Evolutionary conservation across 2,888 invertebrate genomes (phyloP).

Genomic region (Drosophila anomelani): DNA sequence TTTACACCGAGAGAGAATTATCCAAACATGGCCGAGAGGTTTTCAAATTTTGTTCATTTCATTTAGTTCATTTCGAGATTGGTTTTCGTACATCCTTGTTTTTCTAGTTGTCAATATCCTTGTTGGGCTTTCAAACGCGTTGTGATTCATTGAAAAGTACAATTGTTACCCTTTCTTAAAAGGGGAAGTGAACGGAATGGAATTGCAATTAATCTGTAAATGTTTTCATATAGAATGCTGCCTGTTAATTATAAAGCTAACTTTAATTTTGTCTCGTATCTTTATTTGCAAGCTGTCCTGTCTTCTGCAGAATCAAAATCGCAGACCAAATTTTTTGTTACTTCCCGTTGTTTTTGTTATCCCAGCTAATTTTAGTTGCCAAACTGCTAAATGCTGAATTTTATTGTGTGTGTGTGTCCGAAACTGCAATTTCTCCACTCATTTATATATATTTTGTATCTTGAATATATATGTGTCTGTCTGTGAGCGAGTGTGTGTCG

Average conservation of each 20-base stretch:
- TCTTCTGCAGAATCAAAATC: conserved; percentile 21
- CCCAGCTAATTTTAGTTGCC: conserved; percentile 52
- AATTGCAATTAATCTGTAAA: conserved; percentile 46
- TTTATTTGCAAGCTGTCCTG: conserved; percentile 46
- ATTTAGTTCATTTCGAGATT: conserved; percentile 66
- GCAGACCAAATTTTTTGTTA: conserved; percentile 39
- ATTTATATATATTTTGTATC: conserved; percentile 50
- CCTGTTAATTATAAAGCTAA: conserved; percentile 82
- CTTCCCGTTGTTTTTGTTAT: conserved; percentile 37
- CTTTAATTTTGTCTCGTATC: conserved; percentile 24
- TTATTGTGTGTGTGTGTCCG: conserved; percentile 56
- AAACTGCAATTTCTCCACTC: conserved; percentile 54
- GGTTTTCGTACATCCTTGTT: conserved; percentile 51
- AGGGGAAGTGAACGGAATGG: conserved; percentile 32
- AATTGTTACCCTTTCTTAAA: conserved; percentile 53
- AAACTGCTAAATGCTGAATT: conserved; percentile 76
- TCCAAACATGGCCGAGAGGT: conserved; percentile 84
- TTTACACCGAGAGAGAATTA: conserved; percentile 84
- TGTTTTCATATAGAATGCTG: conserved; percentile 78
- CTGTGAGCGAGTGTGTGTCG: conserved; percentile 38
- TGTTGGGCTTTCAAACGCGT: conserved; percentile 66
- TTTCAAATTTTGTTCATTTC: conserved; percentile 71
- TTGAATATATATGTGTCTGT: conserved; percentile 42
- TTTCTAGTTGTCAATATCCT: conserved; percentile 38
- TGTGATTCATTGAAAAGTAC: conserved; percentile 65